Percentiles rank a stretch among this genome's conserved stretches.
Conservation (phyloP, 2,113 vertebrate species). For the Arothron firmamentum region DNA sequence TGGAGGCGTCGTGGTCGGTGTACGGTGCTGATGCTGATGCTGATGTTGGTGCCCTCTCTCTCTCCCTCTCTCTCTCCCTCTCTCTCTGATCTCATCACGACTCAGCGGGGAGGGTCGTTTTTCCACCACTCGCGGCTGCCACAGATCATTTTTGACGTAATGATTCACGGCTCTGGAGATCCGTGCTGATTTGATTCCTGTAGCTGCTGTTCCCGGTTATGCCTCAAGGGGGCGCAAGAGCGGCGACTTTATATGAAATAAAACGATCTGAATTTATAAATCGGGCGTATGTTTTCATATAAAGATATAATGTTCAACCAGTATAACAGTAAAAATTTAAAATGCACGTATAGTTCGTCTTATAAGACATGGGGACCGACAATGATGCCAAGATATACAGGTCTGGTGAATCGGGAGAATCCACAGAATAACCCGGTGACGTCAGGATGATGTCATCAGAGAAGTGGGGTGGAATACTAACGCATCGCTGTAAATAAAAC, state of each 20-base stretch:
- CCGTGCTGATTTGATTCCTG: neutral
- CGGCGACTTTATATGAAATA: neutral
- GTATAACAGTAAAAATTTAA: neutral
- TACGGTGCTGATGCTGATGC: conserved; percentile 2
- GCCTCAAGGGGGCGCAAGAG: conserved; percentile 36
- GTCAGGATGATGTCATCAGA: too few relatives aligned
- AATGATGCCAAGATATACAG: too few relatives aligned
- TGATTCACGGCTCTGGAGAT: conserved; percentile 17
- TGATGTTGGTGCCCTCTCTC: conserved; percentile 12
- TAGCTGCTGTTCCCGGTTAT: neutral
- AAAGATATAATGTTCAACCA: neutral
- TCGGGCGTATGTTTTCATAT: neutral
- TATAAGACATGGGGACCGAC: too few relatives aligned
- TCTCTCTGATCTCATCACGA: conserved; percentile 40
- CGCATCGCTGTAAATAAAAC: too few relatives aligned
- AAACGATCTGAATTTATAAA: too few relatives aligned
- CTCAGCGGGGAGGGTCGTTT: conserved; percentile 34
- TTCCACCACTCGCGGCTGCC: conserved; percentile 37
- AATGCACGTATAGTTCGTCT: too few relatives aligned
- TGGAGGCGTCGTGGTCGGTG: conserved; percentile 37
- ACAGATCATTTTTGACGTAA: conserved; percentile 30
- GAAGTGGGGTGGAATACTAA: too few relatives aligned
- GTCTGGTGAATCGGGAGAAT: too few relatives aligned
- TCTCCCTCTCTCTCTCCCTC: conserved; percentile 1
- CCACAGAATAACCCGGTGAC: too few relatives aligned